Base-by-base conservation (phyloP, 1,140 invertebrate genomes). In the Neocloeon triangulifer region DNA sequence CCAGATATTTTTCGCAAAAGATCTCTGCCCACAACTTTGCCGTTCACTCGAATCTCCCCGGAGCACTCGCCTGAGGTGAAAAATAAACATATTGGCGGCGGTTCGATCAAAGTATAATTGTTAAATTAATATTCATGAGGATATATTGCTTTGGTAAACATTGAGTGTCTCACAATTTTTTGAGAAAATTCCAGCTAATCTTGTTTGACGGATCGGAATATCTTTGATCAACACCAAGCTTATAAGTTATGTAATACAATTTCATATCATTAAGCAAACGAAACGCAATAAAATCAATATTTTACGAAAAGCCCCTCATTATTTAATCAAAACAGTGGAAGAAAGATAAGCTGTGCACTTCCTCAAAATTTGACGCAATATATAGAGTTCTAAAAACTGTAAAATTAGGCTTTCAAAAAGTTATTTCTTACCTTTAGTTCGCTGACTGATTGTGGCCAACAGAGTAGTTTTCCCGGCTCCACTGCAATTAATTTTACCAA, bases 391-490 rank as follows among this genome's bases (percentile, higher is more conserved):
- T n/a, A n/a, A n/a, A n/a, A n/a, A n/a, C n/a, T n/a, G n/a, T n/a
- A n/a, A n/a, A n/a, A n/a, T n/a, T n/a, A n/a, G n/a, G n/a, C n/a
- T n/a, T n/a, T n/a, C n/a, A n/a, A n/a, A n/a, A n/a, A n/a, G n/a
- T n/a, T n/a, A n/a, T n/a, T n/a, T n/a, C n/a, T n/a, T 41, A 50
- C 64, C 62, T 46, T 66, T 65, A 33, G 68, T 55, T 35, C 69
- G 55, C 35, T 65, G 60, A 44, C 70, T 72, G 37, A 75, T 66
- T 2, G 66, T 63, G 6, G 69, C 66, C 15, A 77, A 48, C 6
- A 77, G 43, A 15, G 70, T 70, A 19, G 72, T 77, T 55, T 76
- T 75, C 22, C 72, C 72, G 25, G 66, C 62, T 8, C 71, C 72
- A 57, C 70, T 73, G 40, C 6, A 4, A 15, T 13, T n/a, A 5